These are phyloP conservation scores for Melopsittacus undulatus DNA, from an alignment of 2,797 vertebrate species.

Conservation along the genomic window DNA sequence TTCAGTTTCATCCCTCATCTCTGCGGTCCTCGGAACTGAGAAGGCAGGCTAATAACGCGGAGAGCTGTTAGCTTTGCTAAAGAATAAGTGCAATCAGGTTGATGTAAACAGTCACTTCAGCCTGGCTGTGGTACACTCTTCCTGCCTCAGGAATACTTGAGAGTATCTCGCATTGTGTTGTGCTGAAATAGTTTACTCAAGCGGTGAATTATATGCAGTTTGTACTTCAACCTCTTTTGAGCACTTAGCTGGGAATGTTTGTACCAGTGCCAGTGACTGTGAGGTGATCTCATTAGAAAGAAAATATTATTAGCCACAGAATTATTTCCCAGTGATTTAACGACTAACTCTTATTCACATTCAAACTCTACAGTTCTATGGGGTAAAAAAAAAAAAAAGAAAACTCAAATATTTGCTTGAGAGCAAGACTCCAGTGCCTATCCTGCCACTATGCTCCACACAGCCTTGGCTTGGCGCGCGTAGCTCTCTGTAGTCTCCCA, in stretches of 20 bases:
- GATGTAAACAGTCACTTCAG: constrained; percentile 74
- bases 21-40: constrained; percentile 16
- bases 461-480: rapidly evolving
- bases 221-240: constrained; percentile 73
- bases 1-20: background rate
- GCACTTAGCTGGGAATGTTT: constrained; percentile 76
- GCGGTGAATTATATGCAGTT: constrained; percentile 76
- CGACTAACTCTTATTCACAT: constrained; percentile 16
- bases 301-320: constrained; percentile 64
- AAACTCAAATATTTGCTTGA: background rate
- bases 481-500: background rate
- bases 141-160: constrained; percentile 72
- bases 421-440: rapidly evolving
- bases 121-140: constrained; percentile 61
- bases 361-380: background rate
- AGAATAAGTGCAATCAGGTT: constrained; percentile 70
- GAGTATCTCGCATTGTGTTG: constrained; percentile 72
- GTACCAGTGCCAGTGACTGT: constrained; percentile 67
- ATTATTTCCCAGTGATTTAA: constrained; percentile 63
- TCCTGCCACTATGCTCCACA: rapidly evolving
- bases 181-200: constrained; percentile 74
- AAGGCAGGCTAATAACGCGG: constrained; percentile 21
- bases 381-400: no score
- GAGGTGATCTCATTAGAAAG: constrained; percentile 78
- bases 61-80: constrained; percentile 49